Evolutionary conservation across 2,888 invertebrate species (phyloP), one percentile per base, ranked within the genome.

Genomic region (Drosophila neotestacea): DNA sequence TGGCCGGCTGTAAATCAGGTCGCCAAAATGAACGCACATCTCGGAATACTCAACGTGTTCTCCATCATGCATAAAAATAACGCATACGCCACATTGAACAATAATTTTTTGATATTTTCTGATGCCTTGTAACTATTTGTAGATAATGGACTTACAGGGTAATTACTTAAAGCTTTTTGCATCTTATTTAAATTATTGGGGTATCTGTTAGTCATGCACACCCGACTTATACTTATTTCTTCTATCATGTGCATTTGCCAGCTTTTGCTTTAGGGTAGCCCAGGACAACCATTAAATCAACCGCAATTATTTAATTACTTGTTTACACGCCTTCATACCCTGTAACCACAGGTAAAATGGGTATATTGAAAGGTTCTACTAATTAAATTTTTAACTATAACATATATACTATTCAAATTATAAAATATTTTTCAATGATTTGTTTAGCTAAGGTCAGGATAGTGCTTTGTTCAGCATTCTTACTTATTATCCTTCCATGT

Each of bases 1-100:
- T 73, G 73, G 72, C 44, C 60, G n/a, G 34, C 42, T 54, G 13
- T 6, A 46, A 74, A 56, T 34, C 39, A 46, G 78, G 65, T 66
- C 65, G 36, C 22, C 34, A 38, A 52, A 62, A 61, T 47, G 42
- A 16, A 47, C 39, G 39, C 46, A 41, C 36, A 13, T 4, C 34
- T 22, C 27, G n/a, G n/a, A 34, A 41, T 22, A 34, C 38, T 52
- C 22, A 34, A 34, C 4, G 22, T 9, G 5, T 38, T n/a, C 22
- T 2, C 27, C 2, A 30, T 2, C 9, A 13, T 13, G n/a, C 30
- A 22, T 11, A 16, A 11, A 44, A 39, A 41, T 56, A 34, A 52
- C 63, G 54, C 58, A 55, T 61, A 59, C 63, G 65, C 47, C 73
- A 41, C 9, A 39, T 42, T 13, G 10, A 13, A 36, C 34, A 28